A percentile compares a stretch with the other conserved stretches of the same genome.
These are phyloP conservation scores for Tenthredo scrophulariae DNA, from an alignment of 2,888 invertebrate species.

Conservation along the genomic window DNA sequence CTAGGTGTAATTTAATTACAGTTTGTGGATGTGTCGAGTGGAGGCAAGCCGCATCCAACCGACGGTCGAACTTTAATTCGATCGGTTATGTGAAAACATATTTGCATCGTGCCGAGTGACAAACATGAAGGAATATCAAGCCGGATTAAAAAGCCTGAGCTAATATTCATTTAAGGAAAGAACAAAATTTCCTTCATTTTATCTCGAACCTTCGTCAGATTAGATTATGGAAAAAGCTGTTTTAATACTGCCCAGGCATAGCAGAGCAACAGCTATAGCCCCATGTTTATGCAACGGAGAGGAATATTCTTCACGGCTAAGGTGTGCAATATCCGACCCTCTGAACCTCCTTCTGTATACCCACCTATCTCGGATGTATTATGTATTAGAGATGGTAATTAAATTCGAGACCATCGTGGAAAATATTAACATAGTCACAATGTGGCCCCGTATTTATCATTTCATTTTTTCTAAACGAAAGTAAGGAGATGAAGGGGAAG, in stretches of 20 bases:
- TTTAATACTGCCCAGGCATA: slow-evolving; percentile 38
- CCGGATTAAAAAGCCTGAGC: neutral
- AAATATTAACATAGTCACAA: neutral
- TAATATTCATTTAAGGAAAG: too few relatives aligned
- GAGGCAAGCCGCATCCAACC: neutral
- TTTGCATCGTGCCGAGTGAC: neutral
- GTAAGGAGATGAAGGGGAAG: neutral
- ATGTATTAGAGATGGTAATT: slow-evolving; percentile 57
- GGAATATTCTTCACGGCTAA: neutral
- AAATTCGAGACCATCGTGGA: slow-evolving; percentile 34
- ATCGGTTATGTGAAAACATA: neutral
- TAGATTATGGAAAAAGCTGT: slow-evolving; percentile 48
- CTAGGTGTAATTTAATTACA: neutral
- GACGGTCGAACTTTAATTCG: neutral
- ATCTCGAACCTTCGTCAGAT: neutral
- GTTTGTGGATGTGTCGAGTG: neutral
- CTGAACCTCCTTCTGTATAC: neutral
- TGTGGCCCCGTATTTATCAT: neutral
- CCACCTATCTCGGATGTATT: slow-evolving; percentile 3
- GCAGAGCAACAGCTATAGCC: neutral
- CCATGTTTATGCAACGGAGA: slow-evolving; percentile 53
- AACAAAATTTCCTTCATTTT: neutral
- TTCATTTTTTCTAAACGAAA: neutral
- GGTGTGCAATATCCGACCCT: slow-evolving; percentile 32
- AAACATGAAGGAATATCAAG: neutral